Conservation (phyloP, 2,113 vertebrate species). For the Calonectris borealis region DNA sequence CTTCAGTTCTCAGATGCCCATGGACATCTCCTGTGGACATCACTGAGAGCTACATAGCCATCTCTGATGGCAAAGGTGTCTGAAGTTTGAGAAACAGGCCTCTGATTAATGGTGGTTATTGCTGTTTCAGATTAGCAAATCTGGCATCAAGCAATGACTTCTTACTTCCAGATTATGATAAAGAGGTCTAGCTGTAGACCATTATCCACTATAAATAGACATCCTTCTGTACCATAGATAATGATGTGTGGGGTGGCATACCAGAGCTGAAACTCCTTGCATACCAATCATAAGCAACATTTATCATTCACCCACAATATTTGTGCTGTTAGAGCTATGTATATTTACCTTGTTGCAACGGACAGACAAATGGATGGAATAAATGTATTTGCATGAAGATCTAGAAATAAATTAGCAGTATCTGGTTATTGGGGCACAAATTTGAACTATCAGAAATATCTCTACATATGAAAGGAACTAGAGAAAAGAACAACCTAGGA, state of each 20-base stretch:
- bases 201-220: background rate
- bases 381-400: background rate
- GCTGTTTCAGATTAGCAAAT: background rate
- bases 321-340: background rate
- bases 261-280: background rate
- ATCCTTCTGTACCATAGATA: background rate
- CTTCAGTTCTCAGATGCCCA: background rate
- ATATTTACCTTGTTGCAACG: background rate
- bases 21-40: background rate
- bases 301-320: background rate
- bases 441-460: background rate
- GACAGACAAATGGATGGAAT: background rate
- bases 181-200: background rate
- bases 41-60: background rate
- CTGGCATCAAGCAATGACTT: background rate
- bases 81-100: background rate
- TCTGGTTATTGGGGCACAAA: background rate
- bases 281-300: background rate
- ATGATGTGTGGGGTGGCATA: background rate
- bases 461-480: accelerated
- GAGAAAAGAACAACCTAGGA: background rate
- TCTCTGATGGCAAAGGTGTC: background rate
- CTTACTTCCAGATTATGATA: background rate
- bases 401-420: background rate
- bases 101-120: background rate